Conservation (phyloP, 2,888 invertebrate genomes). For the Diachrysia chrysitis region DNA sequence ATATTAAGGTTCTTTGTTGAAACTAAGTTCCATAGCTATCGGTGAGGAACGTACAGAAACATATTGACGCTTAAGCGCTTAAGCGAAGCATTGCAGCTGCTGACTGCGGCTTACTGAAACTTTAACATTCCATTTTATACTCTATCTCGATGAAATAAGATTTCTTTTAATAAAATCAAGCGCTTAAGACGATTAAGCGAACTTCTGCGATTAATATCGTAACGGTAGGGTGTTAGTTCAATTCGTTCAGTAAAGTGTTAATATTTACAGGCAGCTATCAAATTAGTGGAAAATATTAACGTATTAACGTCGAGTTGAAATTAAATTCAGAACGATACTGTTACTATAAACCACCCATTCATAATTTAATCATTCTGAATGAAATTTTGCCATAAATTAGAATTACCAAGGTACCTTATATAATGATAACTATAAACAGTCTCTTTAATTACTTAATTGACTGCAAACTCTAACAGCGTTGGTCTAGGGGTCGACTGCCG, state of each 20-base stretch:
- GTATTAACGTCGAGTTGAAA: constrained; percentile 1
- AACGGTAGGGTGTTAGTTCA: constrained; percentile 27
- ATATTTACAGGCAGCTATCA: constrained; percentile 40
- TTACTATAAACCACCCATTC: background rate
- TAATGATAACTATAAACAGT: background rate
- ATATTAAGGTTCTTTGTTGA: constrained; percentile 35
- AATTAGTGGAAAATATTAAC: constrained; percentile 28
- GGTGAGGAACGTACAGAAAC: constrained; percentile 36
- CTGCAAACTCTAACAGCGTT: too few species aligned
- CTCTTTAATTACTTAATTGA: too few species aligned
- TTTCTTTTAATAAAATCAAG: constrained; percentile 14
- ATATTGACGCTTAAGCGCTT: constrained; percentile 52
- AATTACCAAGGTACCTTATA: background rate
- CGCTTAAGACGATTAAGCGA: constrained; percentile 37
- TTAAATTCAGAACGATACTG: constrained; percentile 4
- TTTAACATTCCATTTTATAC: constrained; percentile 24
- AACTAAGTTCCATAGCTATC: constrained; percentile 30
- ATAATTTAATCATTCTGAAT: too few species aligned
- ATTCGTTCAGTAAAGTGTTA: constrained; percentile 12
- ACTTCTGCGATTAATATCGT: constrained; percentile 49
- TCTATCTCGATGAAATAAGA: constrained; percentile 22
- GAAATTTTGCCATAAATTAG: background rate
- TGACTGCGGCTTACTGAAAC: constrained; percentile 31
- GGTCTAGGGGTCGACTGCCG: too few species aligned
- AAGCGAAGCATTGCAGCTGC: constrained; percentile 51